Conservation (phyloP, 2,888 invertebrate species). For the Molorchus minor region DNA sequence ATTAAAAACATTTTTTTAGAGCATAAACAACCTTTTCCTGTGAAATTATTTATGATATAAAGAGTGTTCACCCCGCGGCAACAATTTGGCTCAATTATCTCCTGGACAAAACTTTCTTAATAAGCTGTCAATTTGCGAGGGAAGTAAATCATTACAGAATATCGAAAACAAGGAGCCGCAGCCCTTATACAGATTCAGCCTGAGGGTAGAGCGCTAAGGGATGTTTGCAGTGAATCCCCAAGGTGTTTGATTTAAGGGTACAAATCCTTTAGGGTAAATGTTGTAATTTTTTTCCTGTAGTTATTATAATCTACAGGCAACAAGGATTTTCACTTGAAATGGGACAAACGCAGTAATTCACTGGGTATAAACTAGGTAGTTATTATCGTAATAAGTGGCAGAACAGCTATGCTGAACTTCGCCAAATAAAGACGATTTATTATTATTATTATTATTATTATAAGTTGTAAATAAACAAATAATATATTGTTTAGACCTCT, state of each 20-base stretch:
- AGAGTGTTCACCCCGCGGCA: constrained; percentile 11
- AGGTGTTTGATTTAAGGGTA: constrained; percentile 36
- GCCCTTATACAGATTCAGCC: constrained; percentile 23
- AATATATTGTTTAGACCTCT: too few relatives aligned
- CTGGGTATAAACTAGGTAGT: too few relatives aligned
- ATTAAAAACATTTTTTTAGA: neutral
- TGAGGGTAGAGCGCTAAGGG: constrained; percentile 23
- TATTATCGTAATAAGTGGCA: too few relatives aligned
- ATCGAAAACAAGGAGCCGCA: constrained; percentile 30
- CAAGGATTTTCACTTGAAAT: constrained; percentile 20
- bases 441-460: too few relatives aligned
- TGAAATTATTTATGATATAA: neutral
- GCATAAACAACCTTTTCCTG: too few relatives aligned
- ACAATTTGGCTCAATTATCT: constrained; percentile 28
- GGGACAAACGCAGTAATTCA: neutral
- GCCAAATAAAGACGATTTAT: too few relatives aligned
- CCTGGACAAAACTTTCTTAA: constrained; percentile 28
- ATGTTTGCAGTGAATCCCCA: constrained; percentile 33
- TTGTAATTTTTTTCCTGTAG: constrained; percentile 26
- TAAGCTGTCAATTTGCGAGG: constrained; percentile 32
- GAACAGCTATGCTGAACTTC: too few relatives aligned
- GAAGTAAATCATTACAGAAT: constrained; percentile 33
- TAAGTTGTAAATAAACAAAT: too few relatives aligned
- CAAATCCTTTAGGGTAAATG: constrained; percentile 33
- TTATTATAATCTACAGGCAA: constrained; percentile 23